Conservation (phyloP, 2,888 invertebrate species). For the Noctuana brunneofusca region DNA sequence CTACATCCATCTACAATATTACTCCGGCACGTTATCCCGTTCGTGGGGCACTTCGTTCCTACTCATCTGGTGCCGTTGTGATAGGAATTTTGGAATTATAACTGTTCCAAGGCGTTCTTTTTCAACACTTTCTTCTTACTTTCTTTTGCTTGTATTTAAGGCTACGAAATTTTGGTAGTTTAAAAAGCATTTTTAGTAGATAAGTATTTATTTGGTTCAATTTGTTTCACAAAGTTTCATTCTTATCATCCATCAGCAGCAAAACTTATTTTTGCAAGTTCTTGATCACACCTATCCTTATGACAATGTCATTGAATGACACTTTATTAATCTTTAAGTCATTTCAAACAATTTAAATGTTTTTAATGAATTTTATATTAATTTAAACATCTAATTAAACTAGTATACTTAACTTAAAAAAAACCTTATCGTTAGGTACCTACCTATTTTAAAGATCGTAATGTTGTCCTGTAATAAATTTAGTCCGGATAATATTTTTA, state of each 20-base stretch:
- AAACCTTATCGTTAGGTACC: too few relatives aligned
- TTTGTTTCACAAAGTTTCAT: too few relatives aligned
- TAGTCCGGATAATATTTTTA: slow-evolving; percentile 64
- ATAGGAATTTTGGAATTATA: slow-evolving; percentile 64
- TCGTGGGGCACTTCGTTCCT: slow-evolving; percentile 75
- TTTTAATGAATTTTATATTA: background rate
- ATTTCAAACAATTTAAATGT: background rate
- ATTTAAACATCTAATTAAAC: background rate
- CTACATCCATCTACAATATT: slow-evolving; percentile 83
- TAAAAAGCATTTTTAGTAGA: background rate
- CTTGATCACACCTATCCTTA: background rate
- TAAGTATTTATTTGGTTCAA: background rate
- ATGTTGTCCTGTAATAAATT: slow-evolving; percentile 52
- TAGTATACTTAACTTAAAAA: too few relatives aligned
- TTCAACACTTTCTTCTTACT: slow-evolving; percentile 24
- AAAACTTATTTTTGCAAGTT: background rate
- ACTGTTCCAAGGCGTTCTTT: slow-evolving; percentile 40
- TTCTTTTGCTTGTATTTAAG: background rate
- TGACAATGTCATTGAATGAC: background rate
- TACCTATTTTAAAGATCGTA: slow-evolving; percentile 8
- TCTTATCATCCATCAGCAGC: background rate
- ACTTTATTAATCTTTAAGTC: background rate
- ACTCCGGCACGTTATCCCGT: slow-evolving; percentile 80
- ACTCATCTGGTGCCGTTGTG: slow-evolving; percentile 66
- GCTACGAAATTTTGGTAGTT: background rate